These are phyloP conservation scores for Elephantulus edwardii DNA, from an alignment of 2,113 vertebrate species.

Conservation along the genomic window DNA sequence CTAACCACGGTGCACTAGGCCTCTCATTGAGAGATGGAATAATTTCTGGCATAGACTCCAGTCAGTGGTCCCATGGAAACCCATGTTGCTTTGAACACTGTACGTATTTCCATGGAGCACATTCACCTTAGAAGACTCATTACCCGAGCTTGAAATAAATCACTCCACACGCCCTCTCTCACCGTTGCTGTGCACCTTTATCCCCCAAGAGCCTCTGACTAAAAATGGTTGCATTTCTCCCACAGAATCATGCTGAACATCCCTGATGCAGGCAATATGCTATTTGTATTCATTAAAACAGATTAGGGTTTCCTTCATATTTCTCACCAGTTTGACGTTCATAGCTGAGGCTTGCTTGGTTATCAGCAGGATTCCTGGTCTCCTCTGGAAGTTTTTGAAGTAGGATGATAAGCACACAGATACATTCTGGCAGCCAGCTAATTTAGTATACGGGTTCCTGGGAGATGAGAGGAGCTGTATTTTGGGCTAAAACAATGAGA, in stretches of 20 bases:
- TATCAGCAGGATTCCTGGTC: constrained; percentile 59
- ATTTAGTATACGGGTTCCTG: constrained; percentile 48
- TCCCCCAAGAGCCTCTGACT: neutral
- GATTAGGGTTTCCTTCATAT: constrained; percentile 41
- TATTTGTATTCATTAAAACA: constrained; percentile 55
- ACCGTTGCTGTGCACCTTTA: neutral
- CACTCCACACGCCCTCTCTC: neutral
- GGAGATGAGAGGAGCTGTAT: constrained; percentile 58
- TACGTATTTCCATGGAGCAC: neutral
- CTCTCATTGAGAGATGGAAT: neutral
- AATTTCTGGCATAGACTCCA: neutral
- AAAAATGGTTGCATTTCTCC: constrained; percentile 5
- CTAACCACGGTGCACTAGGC: neutral
- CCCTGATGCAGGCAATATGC: neutral
- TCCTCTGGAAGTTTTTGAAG: constrained; percentile 60
- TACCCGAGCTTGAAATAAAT: constrained; percentile 7
- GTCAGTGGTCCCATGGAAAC: neutral
- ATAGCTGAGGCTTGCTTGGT: constrained; percentile 37
- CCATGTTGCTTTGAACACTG: neutral
- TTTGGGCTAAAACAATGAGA: constrained; percentile 63
- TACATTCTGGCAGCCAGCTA: constrained; percentile 57
- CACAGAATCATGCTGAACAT: neutral
- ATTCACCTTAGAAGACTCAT: neutral
- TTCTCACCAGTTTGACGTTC: constrained; percentile 58
- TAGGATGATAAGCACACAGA: constrained; percentile 61